Evolutionary conservation across 92 coral and sea anemone species (phyloP).

Genomic region (Phenganax subtilis): DNA sequence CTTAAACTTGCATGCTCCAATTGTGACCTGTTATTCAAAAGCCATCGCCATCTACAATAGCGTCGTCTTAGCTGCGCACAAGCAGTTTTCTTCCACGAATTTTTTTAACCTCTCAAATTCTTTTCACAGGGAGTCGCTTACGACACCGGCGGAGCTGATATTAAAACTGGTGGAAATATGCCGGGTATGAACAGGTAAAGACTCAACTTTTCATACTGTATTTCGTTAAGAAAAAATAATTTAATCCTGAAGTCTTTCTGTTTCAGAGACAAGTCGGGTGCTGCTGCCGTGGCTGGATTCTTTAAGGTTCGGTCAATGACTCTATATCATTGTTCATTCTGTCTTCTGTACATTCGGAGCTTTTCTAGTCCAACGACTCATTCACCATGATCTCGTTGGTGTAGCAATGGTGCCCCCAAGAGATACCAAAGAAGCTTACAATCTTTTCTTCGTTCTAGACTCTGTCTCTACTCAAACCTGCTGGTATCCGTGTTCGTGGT

Average conservation of each 20-base stretch:
- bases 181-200: slow-evolving; percentile 95
- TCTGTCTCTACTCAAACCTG: slow-evolving; percentile 70
- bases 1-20: no score
- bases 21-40: neutral
- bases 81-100: neutral
- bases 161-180: slow-evolving; percentile 93
- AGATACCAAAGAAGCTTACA: neutral
- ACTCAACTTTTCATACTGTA: neutral
- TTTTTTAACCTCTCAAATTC: neutral
- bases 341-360: neutral
- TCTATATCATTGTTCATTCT: neutral
- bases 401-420: neutral
- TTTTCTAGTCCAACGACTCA: neutral
- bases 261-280: slow-evolving; percentile 92
- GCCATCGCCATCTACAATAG: neutral
- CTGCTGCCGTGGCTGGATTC: slow-evolving; percentile 99
- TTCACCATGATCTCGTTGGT: neutral
- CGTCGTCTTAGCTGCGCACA: neutral
- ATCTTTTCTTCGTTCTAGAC: slow-evolving; percentile 29
- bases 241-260: neutral
- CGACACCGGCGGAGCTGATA: slow-evolving; percentile 97
- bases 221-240: neutral
- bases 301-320: slow-evolving; percentile 60
- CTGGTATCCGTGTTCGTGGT: slow-evolving; percentile 83
- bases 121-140: slow-evolving; percentile 73